Percentiles rank a stretch among this genome's conserved stretches.
Conservation (phyloP, 2,113 vertebrate species). For the Petrocephalus zakoni region DNA sequence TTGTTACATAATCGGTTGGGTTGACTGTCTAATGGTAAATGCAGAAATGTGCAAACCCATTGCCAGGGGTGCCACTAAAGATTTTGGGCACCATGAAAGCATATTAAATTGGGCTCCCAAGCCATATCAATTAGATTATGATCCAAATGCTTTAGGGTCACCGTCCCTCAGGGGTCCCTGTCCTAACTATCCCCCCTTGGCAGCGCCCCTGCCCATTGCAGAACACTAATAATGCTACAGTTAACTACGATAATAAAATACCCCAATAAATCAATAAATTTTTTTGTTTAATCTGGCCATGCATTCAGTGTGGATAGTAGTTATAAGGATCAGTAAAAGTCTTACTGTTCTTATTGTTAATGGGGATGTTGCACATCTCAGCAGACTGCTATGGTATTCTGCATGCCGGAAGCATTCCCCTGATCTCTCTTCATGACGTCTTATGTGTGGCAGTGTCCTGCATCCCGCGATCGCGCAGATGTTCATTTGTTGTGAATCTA, state of each 20-base stretch:
- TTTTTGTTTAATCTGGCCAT: not conserved
- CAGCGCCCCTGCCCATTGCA: not conserved
- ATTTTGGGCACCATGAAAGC: too few species aligned
- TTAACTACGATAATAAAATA: not conserved
- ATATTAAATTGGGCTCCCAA: too few species aligned
- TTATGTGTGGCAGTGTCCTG: conserved; percentile 38
- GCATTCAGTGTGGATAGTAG: not conserved
- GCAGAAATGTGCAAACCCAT: conserved; percentile 20
- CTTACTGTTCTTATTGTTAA: not conserved
- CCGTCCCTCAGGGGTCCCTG: too few species aligned
- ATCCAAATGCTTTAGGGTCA: too few species aligned
- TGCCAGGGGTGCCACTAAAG: too few species aligned
- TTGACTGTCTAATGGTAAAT: not conserved
- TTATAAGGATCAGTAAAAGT: not conserved
- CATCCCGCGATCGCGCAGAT: not conserved
- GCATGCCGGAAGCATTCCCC: conserved; percentile 13
- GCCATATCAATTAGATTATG: too few species aligned
- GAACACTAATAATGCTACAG: not conserved
- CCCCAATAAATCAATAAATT: not conserved
- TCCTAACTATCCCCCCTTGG: too few species aligned
- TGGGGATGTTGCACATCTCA: conserved; percentile 9
- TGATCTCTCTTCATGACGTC: not conserved
- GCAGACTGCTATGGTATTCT: not conserved
- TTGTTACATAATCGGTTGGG: not conserved
- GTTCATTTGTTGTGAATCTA: conserved; percentile 35